Evolutionary conservation across 2,888 invertebrate species (phyloP), one percentile per base, ranked within the genome.

Genomic region (Bellardia pandia): DNA sequence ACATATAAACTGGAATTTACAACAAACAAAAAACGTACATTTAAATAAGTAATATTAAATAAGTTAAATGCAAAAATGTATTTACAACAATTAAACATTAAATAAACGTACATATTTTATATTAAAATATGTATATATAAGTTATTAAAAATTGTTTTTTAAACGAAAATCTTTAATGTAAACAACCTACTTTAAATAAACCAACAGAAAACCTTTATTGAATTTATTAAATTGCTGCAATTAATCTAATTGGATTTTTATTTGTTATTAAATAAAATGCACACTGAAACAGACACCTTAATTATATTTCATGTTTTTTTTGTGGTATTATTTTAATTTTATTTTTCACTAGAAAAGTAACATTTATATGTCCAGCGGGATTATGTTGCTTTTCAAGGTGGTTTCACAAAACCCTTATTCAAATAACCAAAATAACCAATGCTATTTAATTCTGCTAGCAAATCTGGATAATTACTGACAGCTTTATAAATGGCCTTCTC

Each of bases 401-500:
- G 66, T 48, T 69, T 74, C 6, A 85, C 68, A 40, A 56, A 81
- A 0, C 48, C 74, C 33, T 85, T 85, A 40, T 91, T 89, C 0
- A 91, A 90, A 89, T 93, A 92, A 8, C 93, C 92, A 71, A 91
- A 92, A 88, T 91, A 91, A 8, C 94, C 95, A 11, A 95, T 89
- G 90, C 95, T 96, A 82, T 95, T 95, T 1, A 97, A 92, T 90
- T 96, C 95, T 78, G 94, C 95, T 11, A 96, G 90, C 71, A 97
- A 89, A 37, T 95, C 94, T 0, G 96, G 96, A 89, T 96, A 94
- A 0, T 96, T 96, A 60, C 95, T 94, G 42, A 97, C 92, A 1
- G 95, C 95, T 79, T 95, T 95, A 89, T 95, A 95, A 9, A 97
- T 94, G 0, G 96, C 95, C n/a, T 95, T 94, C 64, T 96, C 94